Base-by-base conservation (phyloP, 2,888 invertebrate genomes). In the Drosophila hamatofila region DNA sequence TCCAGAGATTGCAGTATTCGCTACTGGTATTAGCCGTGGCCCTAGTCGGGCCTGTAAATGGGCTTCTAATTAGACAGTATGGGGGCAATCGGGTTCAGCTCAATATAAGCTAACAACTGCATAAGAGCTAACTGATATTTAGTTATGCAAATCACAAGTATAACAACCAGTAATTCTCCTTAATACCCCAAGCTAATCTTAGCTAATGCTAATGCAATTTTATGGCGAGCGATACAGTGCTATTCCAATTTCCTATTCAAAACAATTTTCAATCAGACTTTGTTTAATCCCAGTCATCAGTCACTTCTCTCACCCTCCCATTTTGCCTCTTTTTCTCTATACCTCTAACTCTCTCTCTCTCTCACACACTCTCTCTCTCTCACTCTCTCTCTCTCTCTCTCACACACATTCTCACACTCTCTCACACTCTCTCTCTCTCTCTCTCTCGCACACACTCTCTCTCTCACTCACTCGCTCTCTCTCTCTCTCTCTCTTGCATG, bases 21-120 rank as follows among this genome's bases (percentile, higher is more conserved):
- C 27, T 7, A 16, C 9, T 42, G 7, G 55, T 44, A 81, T 75
- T 35, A 44, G 27, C 44, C 41, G 39, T 77, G 75, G 57, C 64
- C 62, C 69, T 68, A 63, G 54, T 41, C 30, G 67, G 54, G 49
- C 23, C 55, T 48, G 67, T 35, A 70, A 74, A 60, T 60, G 21
- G 46, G 30, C 23, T 18, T 67, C 51, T 71, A 69, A 80, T 64
- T 54, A 55, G 44, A 16, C 42, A 41, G 49, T 16, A 30, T 52
- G 21, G 25, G 18, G 21, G 30, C 59, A 54, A 49, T 66, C 56
- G 14, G 21, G 39, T 30, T 23, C 52, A 60, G 37, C 16, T 16
- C 49, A 52, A 33, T 55, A 16, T 14, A 18, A 42, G 37, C 11
- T 46, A 39, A 16, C 12, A 60, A 39, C 18, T 48, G 21, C n/a